Evolutionary conservation across 2,888 invertebrate species (phyloP).

Genomic region (Ceratothoa steindachneri): DNA sequence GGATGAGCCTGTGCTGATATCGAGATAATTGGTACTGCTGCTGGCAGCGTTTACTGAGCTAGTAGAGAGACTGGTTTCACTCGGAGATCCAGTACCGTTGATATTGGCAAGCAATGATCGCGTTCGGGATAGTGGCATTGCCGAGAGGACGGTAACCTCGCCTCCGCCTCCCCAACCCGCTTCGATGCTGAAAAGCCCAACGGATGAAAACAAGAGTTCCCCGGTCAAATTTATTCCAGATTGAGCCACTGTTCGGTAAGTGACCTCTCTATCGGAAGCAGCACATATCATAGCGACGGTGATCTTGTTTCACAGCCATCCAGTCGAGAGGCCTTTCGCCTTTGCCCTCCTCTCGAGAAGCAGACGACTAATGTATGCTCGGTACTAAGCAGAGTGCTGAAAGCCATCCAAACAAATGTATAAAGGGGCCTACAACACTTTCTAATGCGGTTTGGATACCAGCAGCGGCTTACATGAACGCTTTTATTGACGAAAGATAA

Average conservation of each 20-base stretch:
- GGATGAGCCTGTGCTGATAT: neutral
- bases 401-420: constrained; percentile 13
- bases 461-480: neutral
- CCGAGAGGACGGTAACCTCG: constrained; percentile 16
- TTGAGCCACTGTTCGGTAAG: constrained; percentile 32
- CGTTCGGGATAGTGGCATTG: constrained; percentile 55
- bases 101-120: constrained; percentile 54
- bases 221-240: constrained; percentile 15
- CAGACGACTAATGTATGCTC: constrained; percentile 5
- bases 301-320: neutral
- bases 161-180: constrained; percentile 36
- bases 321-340: constrained; percentile 12
- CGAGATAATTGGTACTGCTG: constrained; percentile 23
- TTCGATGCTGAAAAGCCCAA: constrained; percentile 5
- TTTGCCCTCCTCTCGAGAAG: constrained; percentile 24
- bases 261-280: constrained; percentile 38
- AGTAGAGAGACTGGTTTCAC: constrained; percentile 22
- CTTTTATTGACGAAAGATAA: neutral
- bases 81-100: constrained; percentile 51
- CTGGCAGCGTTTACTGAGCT: constrained; percentile 28
- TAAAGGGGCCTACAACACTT: neutral
- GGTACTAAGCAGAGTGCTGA: neutral
- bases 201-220: neutral
- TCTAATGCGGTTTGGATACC: neutral
- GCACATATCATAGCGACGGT: constrained; percentile 47